phyloP scores from a whole-genome alignment of 2,888 invertebrate species.

The Dryobota labecula region DNA sequence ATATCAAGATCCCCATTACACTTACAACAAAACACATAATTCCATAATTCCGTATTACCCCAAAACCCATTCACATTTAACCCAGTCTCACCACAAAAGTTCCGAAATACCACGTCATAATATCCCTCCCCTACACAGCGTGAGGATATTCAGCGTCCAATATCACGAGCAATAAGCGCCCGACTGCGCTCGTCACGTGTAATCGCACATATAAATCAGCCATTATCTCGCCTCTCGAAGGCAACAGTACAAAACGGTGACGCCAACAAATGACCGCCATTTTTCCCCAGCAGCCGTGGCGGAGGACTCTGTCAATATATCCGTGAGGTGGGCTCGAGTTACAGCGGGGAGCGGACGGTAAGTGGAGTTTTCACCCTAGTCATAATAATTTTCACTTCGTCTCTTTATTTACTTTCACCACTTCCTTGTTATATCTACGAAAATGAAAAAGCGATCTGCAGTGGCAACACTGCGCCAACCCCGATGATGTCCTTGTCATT shows the following conservation, averaged over 20 bases:
- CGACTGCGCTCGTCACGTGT: slow-evolving; percentile 77
- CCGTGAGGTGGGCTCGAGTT: slow-evolving; percentile 67
- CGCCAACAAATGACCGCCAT: slow-evolving; percentile 89
- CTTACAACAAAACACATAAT: not conserved
- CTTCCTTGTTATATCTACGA: not conserved
- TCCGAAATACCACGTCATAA: slow-evolving; percentile 50
- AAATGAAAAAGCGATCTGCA: not conserved
- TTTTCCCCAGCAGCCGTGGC: slow-evolving; percentile 88
- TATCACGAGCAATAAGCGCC: slow-evolving; percentile 67
- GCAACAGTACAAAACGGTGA: slow-evolving; percentile 89
- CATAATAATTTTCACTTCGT: not conserved
- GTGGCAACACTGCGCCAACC: no score
- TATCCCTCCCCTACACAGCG: slow-evolving; percentile 31
- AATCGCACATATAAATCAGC: slow-evolving; percentile 88
- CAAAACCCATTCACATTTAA: slow-evolving; percentile 14
- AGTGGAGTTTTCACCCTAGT: slow-evolving; percentile 8
- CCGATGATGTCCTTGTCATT: not conserved
- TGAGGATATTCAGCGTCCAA: slow-evolving; percentile 65
- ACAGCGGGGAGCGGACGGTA: slow-evolving; percentile 40
- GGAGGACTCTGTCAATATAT: slow-evolving; percentile 90
- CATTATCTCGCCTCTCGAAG: slow-evolving; percentile 89
- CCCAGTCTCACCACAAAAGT: slow-evolving; percentile 26
- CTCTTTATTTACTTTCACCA: not conserved
- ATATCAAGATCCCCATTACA: not conserved
- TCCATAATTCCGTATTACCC: not conserved